Base-by-base conservation (phyloP, 1,140 invertebrate genomes). In the Ips typographus region DNA sequence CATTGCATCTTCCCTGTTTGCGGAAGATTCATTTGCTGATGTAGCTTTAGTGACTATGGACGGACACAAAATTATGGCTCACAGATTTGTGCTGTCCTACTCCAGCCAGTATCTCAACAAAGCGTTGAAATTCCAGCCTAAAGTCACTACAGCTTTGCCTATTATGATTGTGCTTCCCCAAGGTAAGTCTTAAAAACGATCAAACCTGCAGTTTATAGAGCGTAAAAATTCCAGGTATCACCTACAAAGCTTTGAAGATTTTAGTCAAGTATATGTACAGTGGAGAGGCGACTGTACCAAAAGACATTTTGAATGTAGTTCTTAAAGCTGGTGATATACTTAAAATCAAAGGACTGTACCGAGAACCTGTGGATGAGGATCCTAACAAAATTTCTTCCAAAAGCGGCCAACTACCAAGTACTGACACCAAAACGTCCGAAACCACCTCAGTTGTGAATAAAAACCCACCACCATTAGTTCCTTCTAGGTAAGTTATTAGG, bases 31-130 rank as follows among this genome's bases (percentile, higher is more conserved):
- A 51, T 93, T 94, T 78, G 90, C 93, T 39, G 93, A 95, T 81
- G 92, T 94, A 41, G 86, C 93, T 2, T 81, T 95, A 38, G 89
- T 90, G 53, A 94, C 93, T 3, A 85, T 88, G 74, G 92, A 93
- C 73, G 91, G 91, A 36, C 86, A 87, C 36, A 90, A 92, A 78
- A 89, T 95, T 65, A 88, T 90, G 55, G 92, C 92, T 3, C 94
- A 95, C 83, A 90, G 92, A 75, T 91, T 94, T 75, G 90, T 95
- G 56, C 81, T 95, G 22, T 92, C 92, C 60, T 91, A 93, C 36
- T 94, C 92, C 81, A 88, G 87, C 66, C 77, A 77, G 77, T 85
- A 77, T 73, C 83, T 74, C 73, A 84, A 83, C 71, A 82, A 83
- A 84, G 78, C 85, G 82, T 81, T 76, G 80, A 80, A 80, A 84